phyloP scores from a whole-genome alignment of 1,140 invertebrate species.

The Eupeodes corollae region DNA sequence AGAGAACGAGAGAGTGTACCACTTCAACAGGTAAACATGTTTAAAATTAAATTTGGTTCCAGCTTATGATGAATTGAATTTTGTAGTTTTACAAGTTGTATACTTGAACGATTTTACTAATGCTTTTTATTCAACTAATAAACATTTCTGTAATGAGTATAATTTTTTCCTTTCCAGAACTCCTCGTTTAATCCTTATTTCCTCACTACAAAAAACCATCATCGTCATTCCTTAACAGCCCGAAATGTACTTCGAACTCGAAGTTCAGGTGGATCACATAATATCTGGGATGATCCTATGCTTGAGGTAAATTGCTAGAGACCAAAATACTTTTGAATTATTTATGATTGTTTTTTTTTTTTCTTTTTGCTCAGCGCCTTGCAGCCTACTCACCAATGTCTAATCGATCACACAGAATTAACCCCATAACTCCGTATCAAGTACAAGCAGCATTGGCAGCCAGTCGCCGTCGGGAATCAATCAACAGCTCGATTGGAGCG shows the following conservation, averaged over 20 bases:
- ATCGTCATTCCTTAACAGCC: slow-evolving; percentile 33
- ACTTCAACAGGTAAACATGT: slow-evolving; percentile 24
- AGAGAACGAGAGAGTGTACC: slow-evolving; percentile 24
- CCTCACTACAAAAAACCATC: slow-evolving; percentile 8
- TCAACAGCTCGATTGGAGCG: slow-evolving; percentile 52
- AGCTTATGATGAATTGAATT: background rate
- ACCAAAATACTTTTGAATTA: background rate
- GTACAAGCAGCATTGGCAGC: slow-evolving; percentile 30
- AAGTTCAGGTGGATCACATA: slow-evolving; percentile 31
- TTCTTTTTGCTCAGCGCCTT: slow-evolving; percentile 42
- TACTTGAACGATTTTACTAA: no score
- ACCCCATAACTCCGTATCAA: slow-evolving; percentile 36
- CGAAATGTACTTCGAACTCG: slow-evolving; percentile 30
- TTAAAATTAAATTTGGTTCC: background rate
- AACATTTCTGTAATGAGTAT: no score
- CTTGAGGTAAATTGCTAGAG: slow-evolving; percentile 34
- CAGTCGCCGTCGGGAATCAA: slow-evolving; percentile 47
- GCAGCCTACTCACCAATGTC: slow-evolving; percentile 48
- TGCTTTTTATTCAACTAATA: no score
- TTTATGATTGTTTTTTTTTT: background rate
- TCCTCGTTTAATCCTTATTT: background rate
- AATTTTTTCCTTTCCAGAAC: no score
- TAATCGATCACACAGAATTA: slow-evolving; percentile 41
- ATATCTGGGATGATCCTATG: slow-evolving; percentile 39
- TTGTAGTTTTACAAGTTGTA: background rate